Base-by-base conservation (phyloP, 2,113 vertebrate genomes). In the Bubo bubo region DNA sequence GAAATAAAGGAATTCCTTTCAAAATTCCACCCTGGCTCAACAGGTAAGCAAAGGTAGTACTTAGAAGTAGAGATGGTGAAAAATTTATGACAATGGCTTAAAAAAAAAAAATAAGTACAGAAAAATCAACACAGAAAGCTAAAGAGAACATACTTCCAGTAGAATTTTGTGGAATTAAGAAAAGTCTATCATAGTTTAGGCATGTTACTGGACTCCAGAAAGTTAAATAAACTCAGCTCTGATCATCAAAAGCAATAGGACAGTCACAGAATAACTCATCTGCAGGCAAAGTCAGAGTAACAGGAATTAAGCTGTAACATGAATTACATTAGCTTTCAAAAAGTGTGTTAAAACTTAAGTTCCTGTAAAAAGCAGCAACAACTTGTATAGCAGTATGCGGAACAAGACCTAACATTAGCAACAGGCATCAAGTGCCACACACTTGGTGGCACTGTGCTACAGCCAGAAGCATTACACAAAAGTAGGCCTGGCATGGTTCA, bases 371-470 rank as follows among this genome's bases (percentile, higher is more conserved):
- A 89, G 45, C 24, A 86, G 43, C 53, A 72, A 22, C 1, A 1
- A 32, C 27, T 53, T 43, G 4, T 27, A 68, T 0, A 76, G 43
- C 10, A 67, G 35, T 2, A n/a, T 4, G 26, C 17, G 87, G 17
- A 88, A 37, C 37, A 81, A 74, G 32, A 81, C 37, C 45, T 7
- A 41, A 50, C 0, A 0, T 12, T 3, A 41, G 28, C 28, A 14
- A 37, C 0, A 39, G 49, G 43, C 39, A 88, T 7, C 11, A 12
- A 73, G 32, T 62, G 45, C 14, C 86, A 72, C 85, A 82, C 53
- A 5, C 93, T 76, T 93, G 88, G 85, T 90, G 82, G 92, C 96
- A 97, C 79, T 95, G 79, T 83, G 67, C 62, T 64, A 30, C 71
- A 92, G 71, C 12, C 79, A 82, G 66, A 41, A 77, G 35, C 15